Percentiles rank a stretch among this genome's conserved stretches.
Evolutionary conservation across 1,140 invertebrate species (phyloP).

Genomic region (Drosophila pallidifrons): DNA sequence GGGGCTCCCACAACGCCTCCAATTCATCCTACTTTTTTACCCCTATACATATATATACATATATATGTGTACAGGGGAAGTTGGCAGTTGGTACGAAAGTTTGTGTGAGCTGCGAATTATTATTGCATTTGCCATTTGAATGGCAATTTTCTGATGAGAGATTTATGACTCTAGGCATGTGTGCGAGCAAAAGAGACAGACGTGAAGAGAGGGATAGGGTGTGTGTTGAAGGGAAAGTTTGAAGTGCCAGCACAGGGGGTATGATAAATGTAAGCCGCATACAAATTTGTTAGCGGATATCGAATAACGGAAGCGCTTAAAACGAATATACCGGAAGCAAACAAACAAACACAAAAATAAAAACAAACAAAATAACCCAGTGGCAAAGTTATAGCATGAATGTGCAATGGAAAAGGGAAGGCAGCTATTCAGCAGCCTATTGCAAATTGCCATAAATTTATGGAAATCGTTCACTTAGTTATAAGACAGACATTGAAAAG

Average conservation of each 20-base stretch:
- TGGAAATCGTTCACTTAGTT: neutral
- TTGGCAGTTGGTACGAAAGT: slow-evolving; percentile 55
- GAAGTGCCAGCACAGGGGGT: slow-evolving; percentile 53
- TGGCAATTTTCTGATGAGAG: slow-evolving; percentile 37
- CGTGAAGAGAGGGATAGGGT: neutral
- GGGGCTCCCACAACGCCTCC: neutral
- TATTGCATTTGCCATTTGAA: slow-evolving; percentile 66
- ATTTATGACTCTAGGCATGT: slow-evolving; percentile 27
- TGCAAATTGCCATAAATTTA: neutral
- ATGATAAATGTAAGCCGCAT: slow-evolving; percentile 69
- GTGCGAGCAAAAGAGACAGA: neutral
- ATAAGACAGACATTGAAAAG: neutral
- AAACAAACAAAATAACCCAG: neutral
- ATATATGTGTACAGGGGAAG: slow-evolving; percentile 9
- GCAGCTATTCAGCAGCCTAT: neutral
- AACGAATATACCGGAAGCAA: slow-evolving; percentile 13
- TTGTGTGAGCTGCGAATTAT: slow-evolving; percentile 69
- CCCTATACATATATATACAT: neutral
- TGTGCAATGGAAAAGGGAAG: neutral
- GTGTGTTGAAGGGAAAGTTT: neutral
- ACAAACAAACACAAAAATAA: slow-evolving; percentile 1
- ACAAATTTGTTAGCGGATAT: slow-evolving; percentile 62
- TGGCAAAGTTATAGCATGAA: slow-evolving; percentile 2
- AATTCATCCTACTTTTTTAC: no score
- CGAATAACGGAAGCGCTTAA: slow-evolving; percentile 55